Base-by-base conservation (phyloP, 2,797 vertebrate genomes). In the Eptatretus atami region DNA sequence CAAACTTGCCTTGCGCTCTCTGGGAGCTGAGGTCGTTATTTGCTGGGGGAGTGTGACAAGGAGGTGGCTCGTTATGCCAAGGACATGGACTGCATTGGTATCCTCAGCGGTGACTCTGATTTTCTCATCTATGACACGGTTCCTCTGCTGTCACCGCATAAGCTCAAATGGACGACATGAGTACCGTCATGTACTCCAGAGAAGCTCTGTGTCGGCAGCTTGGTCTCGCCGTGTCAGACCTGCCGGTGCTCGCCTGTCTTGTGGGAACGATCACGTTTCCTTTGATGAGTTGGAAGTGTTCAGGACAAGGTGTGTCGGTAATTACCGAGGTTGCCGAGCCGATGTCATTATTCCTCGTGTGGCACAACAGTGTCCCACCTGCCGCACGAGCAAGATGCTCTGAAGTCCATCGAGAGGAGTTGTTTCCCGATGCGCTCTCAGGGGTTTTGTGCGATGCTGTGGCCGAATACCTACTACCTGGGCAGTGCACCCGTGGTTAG, bases 51-150 rank as follows among this genome's bases (percentile, higher is more conserved):
- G 68, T 84, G 80, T 1, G 87, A 98, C 72, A 84, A 82, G 63
- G 86, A 95, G 71, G 80, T 93, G 64, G 82, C 88, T 53, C 71
- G 70, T 1, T 93, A 84, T 1, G 84, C 81, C 64, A 73, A 75
- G 66, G 70, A 71, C 53, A 74, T 83, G 66, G 71, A 76, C 55
- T 78, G 85, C 68, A 72, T 98, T 63, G 87, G 83, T 15, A 84
- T 95, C 68, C 76, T 98, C 6, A 81, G 84, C 64, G 81, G 93
- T 68, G 90, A 96, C 70, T 81, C 82, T 1, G 88, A 96, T 71
- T 93, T 85, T 70, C 70, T 93, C 53, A 83, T 98, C 70, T 96
- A 81, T 64, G 74, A 92, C 68, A 94, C 86, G 9, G 81, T 75
- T 52, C 84, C 83, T 13, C 88, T 92, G 71, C 76, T 95, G 53